Conservation (phyloP, 2,797 vertebrate genomes). For the Diplodus puntazzo region DNA sequence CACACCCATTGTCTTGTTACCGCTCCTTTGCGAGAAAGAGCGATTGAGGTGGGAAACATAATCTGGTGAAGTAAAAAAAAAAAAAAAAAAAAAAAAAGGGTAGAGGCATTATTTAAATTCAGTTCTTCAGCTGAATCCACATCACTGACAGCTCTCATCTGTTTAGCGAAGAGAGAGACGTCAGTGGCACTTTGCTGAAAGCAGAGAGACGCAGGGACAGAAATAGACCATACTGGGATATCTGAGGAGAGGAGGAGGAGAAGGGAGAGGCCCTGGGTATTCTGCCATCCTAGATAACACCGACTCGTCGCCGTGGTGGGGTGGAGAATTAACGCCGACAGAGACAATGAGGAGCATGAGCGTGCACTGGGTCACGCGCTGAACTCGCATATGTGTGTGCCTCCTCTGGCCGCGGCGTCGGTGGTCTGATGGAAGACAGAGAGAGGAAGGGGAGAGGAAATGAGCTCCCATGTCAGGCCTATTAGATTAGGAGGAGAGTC, state of each 20-base stretch:
- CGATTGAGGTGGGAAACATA: slow-evolving; percentile 54
- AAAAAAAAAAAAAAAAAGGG: slow-evolving; percentile 21
- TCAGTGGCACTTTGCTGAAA: slow-evolving; percentile 76
- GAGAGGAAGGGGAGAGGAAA: slow-evolving; percentile 47
- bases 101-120: slow-evolving; percentile 54
- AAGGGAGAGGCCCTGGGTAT: slow-evolving; percentile 74
- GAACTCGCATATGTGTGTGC: slow-evolving; percentile 17
- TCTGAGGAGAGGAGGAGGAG: slow-evolving; percentile 66
- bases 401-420: slow-evolving; percentile 25
- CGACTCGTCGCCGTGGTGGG: slow-evolving; percentile 47
- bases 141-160: slow-evolving; percentile 75
- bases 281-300: slow-evolving; percentile 77
- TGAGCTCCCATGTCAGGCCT: slow-evolving; percentile 33
- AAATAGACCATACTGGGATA: slow-evolving; percentile 80
- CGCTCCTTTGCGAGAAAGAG: slow-evolving; percentile 31
- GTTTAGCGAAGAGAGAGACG: slow-evolving; percentile 72
- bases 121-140: slow-evolving; percentile 57
- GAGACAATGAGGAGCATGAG: slow-evolving; percentile 57
- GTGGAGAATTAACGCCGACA: slow-evolving; percentile 58
- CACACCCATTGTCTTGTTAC: slow-evolving; percentile 51
- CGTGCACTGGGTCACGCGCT: slow-evolving; percentile 39
- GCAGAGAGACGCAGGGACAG: slow-evolving; percentile 74
- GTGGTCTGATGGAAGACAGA: slow-evolving; percentile 56
- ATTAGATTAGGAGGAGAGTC: slow-evolving; percentile 54
- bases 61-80: slow-evolving; percentile 42